Evolutionary conservation across 1,140 invertebrate genomes (phyloP), one percentile per base, ranked within the genome.

Genomic region (Drosophila melanica): DNA sequence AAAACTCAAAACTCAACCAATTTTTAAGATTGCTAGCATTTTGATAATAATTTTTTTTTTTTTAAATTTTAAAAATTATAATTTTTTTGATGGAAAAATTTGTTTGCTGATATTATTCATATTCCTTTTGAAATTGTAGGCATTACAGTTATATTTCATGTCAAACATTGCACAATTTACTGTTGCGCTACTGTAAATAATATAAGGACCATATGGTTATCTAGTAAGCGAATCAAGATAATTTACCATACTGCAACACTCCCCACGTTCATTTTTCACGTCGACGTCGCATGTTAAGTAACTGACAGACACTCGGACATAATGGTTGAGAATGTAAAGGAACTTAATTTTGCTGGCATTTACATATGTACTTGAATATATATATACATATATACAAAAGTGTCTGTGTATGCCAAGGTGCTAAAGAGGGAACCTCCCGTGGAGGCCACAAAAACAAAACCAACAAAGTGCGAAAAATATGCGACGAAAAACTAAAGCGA

Each of bases 281-380:
- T 81, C 66, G 33, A 69, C 53, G 9, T 72, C 45, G 69, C 69
- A 72, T 72, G 69, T 35, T 72, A 50, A 55, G 70, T 73, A 73
- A 73, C 64, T 55, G 70, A 73, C 70, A 73, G 70, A 73, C 70
- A 73, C 67, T 70, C 55, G 42, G 50, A 70, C 64, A 73, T 72
- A 59, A 68, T 45, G 55, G 23, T 51, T 51, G 58, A 39, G 54
- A 53, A 41, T 70, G 67, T 64, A 42, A 55, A 64, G 63, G 67
- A 70, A 70, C 63, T 77, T 47, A 47, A 79, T 50, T 62, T 63
- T 27, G 44, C 27, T n/a, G 33, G 18, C 27, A 64, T 63, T 53
- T 16, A 54, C 69, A 62, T 39, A 53, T 45, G 35, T 44, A 41
- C 44, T 10, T 7, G n/a, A 14, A 16, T 14, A 35, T 35, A 53